Evolutionary conservation across 2,797 vertebrate species (phyloP), one percentile per base, ranked within the genome.

Genomic region (Heterohyrax brucei): DNA sequence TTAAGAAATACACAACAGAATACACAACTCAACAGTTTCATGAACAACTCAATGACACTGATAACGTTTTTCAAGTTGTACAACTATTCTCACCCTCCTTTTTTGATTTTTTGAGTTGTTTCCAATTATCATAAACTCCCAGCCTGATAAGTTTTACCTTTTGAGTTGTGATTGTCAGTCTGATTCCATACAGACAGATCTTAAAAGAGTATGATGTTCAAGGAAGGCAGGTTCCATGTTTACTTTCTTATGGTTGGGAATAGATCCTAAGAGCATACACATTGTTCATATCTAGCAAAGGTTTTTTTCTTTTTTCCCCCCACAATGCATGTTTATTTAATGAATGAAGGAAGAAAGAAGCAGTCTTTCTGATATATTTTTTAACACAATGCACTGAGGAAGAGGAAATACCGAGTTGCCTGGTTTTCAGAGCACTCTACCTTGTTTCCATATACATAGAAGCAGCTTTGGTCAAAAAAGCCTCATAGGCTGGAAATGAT

Each of bases 301-400:
- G 5, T 3, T 22, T 70, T 70, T 70, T 18, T 24, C 39, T 24
- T 83, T 33, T 83, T 24, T 87, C 76, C 50, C 46, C 21, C 39
- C 21, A n/a, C 1, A 53, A 48, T 81, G 73, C 5, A 13, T 64
- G 5, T 82, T 95, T 64, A 81, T 56, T 61, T 70, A 66, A 18
- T 86, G 19, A 87, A 79, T 39, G 30, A 81, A 26, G n/a, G 33
- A 77, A 21, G n/a, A 62, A 70, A 44, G 33, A 93, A 94, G 33
- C 2, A 82, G 2, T 78, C 26, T 39, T 39, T 68, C 19, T 75
- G 18, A 75, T 80, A 95, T 75, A 39, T 83, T 86, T 78, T 76
- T 50, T 28, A 76, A 22, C 87, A 18, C 62, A 46, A 87, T 77
- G 92, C 21, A 44, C 10, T 73, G 61, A 83, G 4, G 1, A 89